phyloP scores from a whole-genome alignment of 2,113 vertebrate species.

The Pelvicachromis taeniatus region DNA sequence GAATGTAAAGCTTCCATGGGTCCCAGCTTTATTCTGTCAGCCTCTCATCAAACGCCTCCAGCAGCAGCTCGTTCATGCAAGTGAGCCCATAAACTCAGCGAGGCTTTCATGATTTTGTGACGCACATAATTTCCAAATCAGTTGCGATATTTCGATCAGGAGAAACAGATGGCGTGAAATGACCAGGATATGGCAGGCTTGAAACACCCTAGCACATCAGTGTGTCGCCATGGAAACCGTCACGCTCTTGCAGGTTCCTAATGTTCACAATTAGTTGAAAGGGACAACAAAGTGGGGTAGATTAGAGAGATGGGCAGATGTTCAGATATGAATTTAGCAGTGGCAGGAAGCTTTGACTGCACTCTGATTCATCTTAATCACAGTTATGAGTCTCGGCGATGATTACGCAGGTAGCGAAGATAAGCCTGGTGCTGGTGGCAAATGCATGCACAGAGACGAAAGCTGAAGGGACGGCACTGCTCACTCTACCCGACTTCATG shows the following conservation, averaged over 20 bases:
- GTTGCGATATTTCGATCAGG: constrained; percentile 26
- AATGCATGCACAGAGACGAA: not conserved
- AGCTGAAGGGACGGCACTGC: not conserved
- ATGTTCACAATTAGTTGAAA: constrained; percentile 64
- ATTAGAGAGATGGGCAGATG: constrained; percentile 63
- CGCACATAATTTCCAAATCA: constrained; percentile 45
- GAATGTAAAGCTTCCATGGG: not conserved
- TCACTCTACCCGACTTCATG: not conserved
- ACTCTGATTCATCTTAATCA: constrained; percentile 37
- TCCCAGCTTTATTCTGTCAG: not conserved
- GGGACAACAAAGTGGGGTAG: constrained; percentile 57
- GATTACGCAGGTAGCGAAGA: constrained; percentile 20
- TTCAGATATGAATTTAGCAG: constrained; percentile 40
- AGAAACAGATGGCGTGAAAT: constrained; percentile 66
- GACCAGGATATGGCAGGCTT: constrained; percentile 33
- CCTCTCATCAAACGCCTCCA: not conserved
- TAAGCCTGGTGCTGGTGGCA: not conserved
- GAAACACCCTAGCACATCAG: constrained; percentile 20
- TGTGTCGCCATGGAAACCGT: constrained; percentile 67
- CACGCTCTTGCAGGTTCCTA: constrained; percentile 53
- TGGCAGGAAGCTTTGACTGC: constrained; percentile 7
- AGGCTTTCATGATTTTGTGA: constrained; percentile 15
- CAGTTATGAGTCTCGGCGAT: constrained; percentile 5
- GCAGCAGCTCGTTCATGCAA: not conserved
- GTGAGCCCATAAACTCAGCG: not conserved